Evolutionary conservation across 92 coral and sea anemone genomes (phyloP).

Genomic region (Phenganax stokvisi): DNA sequence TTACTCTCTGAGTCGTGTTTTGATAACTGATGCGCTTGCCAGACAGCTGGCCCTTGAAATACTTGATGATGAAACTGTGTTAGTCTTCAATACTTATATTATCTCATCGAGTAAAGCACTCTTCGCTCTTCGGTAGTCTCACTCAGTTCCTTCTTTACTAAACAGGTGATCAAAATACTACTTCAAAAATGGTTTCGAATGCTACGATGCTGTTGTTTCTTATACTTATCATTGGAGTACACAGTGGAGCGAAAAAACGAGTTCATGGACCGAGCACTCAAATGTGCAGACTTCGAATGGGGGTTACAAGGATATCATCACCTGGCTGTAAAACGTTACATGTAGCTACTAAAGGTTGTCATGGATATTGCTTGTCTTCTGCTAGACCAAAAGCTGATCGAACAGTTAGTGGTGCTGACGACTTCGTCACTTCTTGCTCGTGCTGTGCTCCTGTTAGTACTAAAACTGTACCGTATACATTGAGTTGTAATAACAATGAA

Average conservation of each 20-base stretch:
- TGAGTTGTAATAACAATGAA: conserved; percentile 42
- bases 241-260: too few species aligned
- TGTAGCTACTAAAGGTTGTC: conserved; percentile 59
- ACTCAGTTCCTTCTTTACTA: conserved; percentile 10
- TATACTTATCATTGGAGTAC: background rate
- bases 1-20: conserved; percentile 29
- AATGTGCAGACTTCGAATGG: conserved; percentile 16
- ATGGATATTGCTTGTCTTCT: conserved; percentile 84
- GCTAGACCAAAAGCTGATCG: conserved; percentile 65
- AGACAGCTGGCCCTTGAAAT: conserved; percentile 42
- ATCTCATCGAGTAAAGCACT: conserved; percentile 31
- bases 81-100: conserved; percentile 22
- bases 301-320: conserved; percentile 7
- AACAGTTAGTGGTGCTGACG: conserved; percentile 44
- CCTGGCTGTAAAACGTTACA: background rate
- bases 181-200: conserved; percentile 27
- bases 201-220: conserved; percentile 10
- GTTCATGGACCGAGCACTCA: background rate
- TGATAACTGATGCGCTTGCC: conserved; percentile 38
- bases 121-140: background rate
- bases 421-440: conserved; percentile 83
- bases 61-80: conserved; percentile 40
- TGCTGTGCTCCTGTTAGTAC: conserved; percentile 78
- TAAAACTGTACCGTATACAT: conserved; percentile 17
- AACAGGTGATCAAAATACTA: conserved; percentile 25